phyloP scores from a whole-genome alignment of 2,113 vertebrate species.

The Semicossyphus pulcher region DNA sequence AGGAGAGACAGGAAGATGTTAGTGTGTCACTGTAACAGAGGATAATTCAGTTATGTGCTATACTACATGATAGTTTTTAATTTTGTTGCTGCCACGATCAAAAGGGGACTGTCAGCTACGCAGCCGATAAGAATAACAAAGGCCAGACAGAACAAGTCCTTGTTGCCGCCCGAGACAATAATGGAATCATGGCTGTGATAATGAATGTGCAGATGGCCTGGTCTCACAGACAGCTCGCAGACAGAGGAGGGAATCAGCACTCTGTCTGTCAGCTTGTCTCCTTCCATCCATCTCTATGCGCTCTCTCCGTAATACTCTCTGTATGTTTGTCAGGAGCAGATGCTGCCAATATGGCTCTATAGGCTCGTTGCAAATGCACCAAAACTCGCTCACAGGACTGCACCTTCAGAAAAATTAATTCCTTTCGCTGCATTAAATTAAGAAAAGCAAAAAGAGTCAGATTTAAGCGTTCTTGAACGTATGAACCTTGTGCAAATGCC shows the following conservation, averaged over 20 bases:
- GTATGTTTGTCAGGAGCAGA: conserved; percentile 54
- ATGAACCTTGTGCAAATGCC: conserved; percentile 20
- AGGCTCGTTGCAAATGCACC: conserved; percentile 32
- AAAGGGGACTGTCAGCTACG: conserved; percentile 66
- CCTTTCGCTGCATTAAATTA: conserved; percentile 1
- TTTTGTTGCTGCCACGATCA: conserved; percentile 63
- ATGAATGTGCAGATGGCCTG: conserved; percentile 80
- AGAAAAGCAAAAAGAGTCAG: conserved; percentile 1
- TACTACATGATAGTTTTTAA: conserved; percentile 62
- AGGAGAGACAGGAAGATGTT: conserved; percentile 47
- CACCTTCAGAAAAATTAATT: not conserved
- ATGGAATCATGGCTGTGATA: conserved; percentile 75
- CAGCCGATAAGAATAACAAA: conserved; percentile 76
- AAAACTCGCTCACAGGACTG: conserved; percentile 26
- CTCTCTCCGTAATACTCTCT: conserved; percentile 38
- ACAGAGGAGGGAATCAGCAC: conserved; percentile 64
- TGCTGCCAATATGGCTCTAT: conserved; percentile 39
- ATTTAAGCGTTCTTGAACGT: conserved; percentile 18
- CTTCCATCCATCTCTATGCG: conserved; percentile 53
- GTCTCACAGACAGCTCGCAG: conserved; percentile 71
- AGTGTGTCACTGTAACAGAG: conserved; percentile 31
- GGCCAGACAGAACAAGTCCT: conserved; percentile 72
- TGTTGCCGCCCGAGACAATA: conserved; percentile 75
- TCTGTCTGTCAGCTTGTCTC: conserved; percentile 66
- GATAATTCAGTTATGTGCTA: conserved; percentile 56